A percentile compares a stretch with the other conserved stretches of the same genome.
These are phyloP conservation scores for Procavia capensis DNA, from an alignment of 2,113 vertebrate species.

Conservation along the genomic window DNA sequence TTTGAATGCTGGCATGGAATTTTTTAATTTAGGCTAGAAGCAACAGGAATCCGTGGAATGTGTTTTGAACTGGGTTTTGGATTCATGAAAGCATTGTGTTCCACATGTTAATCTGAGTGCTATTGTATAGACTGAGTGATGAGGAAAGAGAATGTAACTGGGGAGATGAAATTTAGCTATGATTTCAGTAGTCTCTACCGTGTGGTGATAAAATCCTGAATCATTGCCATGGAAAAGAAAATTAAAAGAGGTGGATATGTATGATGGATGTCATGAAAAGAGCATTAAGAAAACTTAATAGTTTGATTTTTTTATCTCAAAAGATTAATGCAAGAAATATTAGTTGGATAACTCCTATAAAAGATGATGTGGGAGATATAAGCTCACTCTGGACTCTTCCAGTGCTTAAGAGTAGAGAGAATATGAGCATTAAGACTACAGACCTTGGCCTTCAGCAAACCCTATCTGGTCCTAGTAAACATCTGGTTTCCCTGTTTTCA, in stretches of 20 bases:
- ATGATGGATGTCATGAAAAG: background rate
- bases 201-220: background rate
- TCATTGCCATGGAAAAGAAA: background rate
- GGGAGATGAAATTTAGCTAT: background rate
- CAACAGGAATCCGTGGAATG: background rate
- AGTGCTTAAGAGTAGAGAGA: background rate
- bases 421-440: background rate
- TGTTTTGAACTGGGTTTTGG: constrained; percentile 45
- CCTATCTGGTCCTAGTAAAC: background rate
- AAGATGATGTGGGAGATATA: background rate
- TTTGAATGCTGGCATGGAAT: background rate
- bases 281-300: background rate
- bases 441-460: background rate
- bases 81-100: constrained; percentile 28
- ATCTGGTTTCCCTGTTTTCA: background rate
- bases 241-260: background rate
- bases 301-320: background rate
- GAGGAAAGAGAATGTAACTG: background rate
- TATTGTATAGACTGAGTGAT: background rate
- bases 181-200: background rate
- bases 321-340: background rate
- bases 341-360: background rate
- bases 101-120: constrained; percentile 59
- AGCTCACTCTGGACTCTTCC: background rate
- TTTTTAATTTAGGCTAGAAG: background rate